These are phyloP conservation scores for Macrobrachium rosenbergii DNA, from an alignment of 1,140 invertebrate genomes.

Conservation along the genomic window DNA sequence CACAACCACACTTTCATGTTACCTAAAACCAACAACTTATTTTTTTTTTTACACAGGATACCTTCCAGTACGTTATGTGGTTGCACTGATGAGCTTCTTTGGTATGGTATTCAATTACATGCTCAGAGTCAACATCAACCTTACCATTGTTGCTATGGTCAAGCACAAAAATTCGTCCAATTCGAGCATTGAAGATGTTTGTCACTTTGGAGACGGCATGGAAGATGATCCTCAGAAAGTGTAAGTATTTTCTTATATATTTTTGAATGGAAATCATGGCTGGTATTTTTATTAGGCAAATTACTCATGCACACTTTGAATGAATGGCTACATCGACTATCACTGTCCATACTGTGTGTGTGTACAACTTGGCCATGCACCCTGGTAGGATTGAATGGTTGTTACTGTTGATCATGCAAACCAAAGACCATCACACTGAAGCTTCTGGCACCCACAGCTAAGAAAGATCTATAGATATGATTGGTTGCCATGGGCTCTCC, in stretches of 20 bases:
- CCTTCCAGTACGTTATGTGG: slow-evolving; percentile 75
- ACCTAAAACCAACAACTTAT: not conserved
- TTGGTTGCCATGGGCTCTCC: too few relatives aligned
- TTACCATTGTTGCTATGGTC: slow-evolving; percentile 89
- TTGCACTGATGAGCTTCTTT: slow-evolving; percentile 86
- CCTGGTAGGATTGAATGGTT: too few relatives aligned
- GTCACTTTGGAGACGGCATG: slow-evolving; percentile 25
- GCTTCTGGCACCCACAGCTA: too few relatives aligned
- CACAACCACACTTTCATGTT: not conserved
- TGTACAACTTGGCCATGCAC: too few relatives aligned
- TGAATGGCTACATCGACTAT: too few relatives aligned
- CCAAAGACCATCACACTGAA: too few relatives aligned
- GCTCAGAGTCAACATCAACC: slow-evolving; percentile 87
- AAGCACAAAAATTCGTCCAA: slow-evolving; percentile 43
- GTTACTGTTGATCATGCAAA: too few relatives aligned
- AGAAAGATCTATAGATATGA: too few relatives aligned
- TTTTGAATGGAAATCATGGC: not conserved
- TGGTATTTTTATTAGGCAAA: not conserved
- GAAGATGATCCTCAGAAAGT: not conserved
- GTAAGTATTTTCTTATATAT: not conserved
- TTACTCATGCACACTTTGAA: too few relatives aligned
- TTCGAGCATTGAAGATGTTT: slow-evolving; percentile 7
- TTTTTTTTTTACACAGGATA: slow-evolving; percentile 33
- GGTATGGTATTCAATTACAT: slow-evolving; percentile 92
- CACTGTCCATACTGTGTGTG: too few relatives aligned